These are phyloP conservation scores for Anguilla japonica DNA, from an alignment of 2,113 vertebrate species.

Conservation along the genomic window DNA sequence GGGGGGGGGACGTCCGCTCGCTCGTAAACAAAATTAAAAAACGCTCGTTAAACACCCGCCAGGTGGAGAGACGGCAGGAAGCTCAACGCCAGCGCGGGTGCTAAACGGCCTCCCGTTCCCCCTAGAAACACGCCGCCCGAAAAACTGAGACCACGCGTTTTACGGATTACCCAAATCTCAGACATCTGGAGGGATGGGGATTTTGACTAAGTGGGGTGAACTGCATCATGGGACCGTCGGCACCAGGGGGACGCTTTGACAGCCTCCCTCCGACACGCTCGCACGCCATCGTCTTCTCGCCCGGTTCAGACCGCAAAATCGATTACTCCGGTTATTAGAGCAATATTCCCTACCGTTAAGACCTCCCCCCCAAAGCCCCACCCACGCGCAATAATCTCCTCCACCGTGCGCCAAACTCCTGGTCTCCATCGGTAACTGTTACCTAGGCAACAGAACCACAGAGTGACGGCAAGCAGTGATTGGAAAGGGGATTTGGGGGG, in stretches of 20 bases:
- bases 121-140: background rate
- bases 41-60: too few species aligned
- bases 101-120: background rate
- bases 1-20: background rate
- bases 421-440: constrained; percentile 69
- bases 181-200: background rate
- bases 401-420: constrained; percentile 50
- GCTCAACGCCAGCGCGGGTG: background rate
- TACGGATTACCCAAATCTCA: background rate
- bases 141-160: background rate
- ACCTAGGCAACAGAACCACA: constrained; percentile 66
- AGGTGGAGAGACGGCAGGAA: background rate
- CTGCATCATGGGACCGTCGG: constrained; percentile 6
- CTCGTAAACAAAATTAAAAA: too few species aligned
- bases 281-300: constrained; percentile 2
- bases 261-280: background rate
- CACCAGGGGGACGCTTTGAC: background rate
- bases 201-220: background rate
- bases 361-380: constrained; percentile 19
- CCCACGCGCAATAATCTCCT: constrained; percentile 50
- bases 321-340: constrained; percentile 24
- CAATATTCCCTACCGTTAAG: constrained; percentile 32
- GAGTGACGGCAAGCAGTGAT: constrained; percentile 47
- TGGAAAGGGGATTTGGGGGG: background rate
- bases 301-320: constrained; percentile 17